Conservation (phyloP, 2,113 vertebrate genomes). For the Notiomystis cincta region DNA sequence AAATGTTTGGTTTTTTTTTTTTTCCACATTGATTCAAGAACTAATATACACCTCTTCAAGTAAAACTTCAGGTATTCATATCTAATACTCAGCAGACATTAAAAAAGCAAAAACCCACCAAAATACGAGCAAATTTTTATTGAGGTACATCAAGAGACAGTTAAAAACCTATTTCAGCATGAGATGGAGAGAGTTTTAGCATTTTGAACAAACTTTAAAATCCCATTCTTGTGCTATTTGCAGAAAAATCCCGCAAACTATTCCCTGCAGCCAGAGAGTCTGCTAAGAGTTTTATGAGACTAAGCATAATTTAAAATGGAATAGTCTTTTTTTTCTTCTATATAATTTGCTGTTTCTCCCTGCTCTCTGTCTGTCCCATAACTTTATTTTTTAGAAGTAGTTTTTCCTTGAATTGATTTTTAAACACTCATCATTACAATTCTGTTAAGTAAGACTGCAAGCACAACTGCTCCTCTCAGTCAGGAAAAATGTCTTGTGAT, state of each 20-base stretch:
- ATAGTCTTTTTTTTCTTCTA: not conserved
- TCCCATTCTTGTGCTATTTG: not conserved
- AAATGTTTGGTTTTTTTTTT: rapidly evolving
- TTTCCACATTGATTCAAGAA: not conserved
- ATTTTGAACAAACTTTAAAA: slow-evolving; percentile 33
- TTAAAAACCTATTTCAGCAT: not conserved
- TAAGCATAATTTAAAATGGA: slow-evolving; percentile 54
- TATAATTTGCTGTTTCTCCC: slow-evolving; percentile 2
- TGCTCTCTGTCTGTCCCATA: not conserved
- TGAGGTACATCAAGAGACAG: not conserved
- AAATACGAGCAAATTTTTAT: not conserved
- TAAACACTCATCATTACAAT: not conserved
- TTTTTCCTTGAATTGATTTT: slow-evolving; percentile 14
- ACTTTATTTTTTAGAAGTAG: slow-evolving; percentile 3
- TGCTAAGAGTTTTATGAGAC: slow-evolving; percentile 32
- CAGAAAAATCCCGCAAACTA: not conserved
- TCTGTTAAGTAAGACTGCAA: not conserved
- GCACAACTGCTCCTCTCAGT: not conserved
- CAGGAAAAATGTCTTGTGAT: not conserved
- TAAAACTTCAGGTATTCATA: not conserved
- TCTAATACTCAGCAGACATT: not conserved
- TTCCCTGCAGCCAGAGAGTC: slow-evolving; percentile 31
- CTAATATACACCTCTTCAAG: not conserved
- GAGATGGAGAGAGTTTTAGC: not conserved
- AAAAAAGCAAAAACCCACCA: not conserved